Base-by-base conservation (phyloP, 1,140 invertebrate genomes). In the Paracyclopina nana region DNA sequence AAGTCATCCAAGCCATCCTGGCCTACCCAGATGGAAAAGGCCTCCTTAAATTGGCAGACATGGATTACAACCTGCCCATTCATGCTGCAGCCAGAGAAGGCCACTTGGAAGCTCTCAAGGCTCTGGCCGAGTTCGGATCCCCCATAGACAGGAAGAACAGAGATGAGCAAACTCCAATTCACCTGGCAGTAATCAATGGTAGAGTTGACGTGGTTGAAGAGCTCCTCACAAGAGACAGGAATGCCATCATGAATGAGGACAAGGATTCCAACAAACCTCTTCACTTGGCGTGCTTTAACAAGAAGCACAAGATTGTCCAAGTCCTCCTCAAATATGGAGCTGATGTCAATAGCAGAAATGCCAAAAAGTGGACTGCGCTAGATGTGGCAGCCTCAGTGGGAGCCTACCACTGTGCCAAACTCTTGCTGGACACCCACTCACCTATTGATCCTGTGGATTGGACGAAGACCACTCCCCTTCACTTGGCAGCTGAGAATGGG, bases 401-500 rank as follows among this genome's bases (percentile, higher is more conserved):
- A 6, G 63, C 62, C 61, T 57, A 61, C 9, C 62, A 64, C 18
- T 52, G 50, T 52, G 50, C 38, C 59, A 57, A 60, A 46, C 56
- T 64, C 41, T 56, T 71, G n/a, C 50, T 71, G 18, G 63, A 69
- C n/a, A 53, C 53, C 49, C 52, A 55, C 20, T 40, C 56, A 6
- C 58, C 57, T 4, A 24, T 59, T n/a, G 58, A 59, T 50, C 58
- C 58, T 8, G 31, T 59, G 16, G 58, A 59, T 52, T 55, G 56
- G 61, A 61, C 62, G 12, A 67, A 66, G 56, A 69, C 68, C 84
- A 67, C 82, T n/a, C 88, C 90, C 0, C 65, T 97, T 6, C 91
- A 96, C 60, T 88, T 96, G 66, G 90, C 87, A 0, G 77, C 78
- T 48, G 91, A 88, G 63, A 74, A 82, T 61, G 86, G 84, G 1